Evolutionary conservation across 2,888 invertebrate species (phyloP).

Genomic region (Fissipunctia ypsillon): DNA sequence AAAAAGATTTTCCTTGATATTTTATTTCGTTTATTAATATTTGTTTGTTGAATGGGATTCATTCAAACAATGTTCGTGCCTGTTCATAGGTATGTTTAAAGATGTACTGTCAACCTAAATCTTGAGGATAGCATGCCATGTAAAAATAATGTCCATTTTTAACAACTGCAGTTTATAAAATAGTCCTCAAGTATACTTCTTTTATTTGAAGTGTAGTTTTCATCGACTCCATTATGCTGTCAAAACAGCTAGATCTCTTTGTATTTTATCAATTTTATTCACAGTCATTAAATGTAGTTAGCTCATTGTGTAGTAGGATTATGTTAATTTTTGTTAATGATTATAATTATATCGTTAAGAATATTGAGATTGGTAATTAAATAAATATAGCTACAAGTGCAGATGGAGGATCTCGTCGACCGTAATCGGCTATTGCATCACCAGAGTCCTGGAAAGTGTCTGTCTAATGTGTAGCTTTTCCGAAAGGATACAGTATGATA

Average conservation of each 20-base stretch:
- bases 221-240: slow-evolving; percentile 40
- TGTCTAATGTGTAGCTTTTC: background rate
- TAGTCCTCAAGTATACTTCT: background rate
- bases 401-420: background rate
- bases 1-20: slow-evolving; percentile 70
- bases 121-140: background rate
- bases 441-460: too few relatives aligned
- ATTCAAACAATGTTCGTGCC: slow-evolving; percentile 19
- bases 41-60: slow-evolving; percentile 39
- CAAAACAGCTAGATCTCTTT: slow-evolving; percentile 1
- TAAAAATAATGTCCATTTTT: background rate
- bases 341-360: slow-evolving; percentile 13
- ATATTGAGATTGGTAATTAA: background rate
- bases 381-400: background rate
- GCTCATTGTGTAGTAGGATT: slow-evolving; percentile 15
- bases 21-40: slow-evolving; percentile 74
- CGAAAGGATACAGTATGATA: too few relatives aligned
- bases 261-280: slow-evolving; percentile 31
- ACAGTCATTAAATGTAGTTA: slow-evolving; percentile 4
- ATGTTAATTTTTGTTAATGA: slow-evolving; percentile 26
- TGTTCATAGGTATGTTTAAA: background rate
- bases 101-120: background rate
- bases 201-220: slow-evolving; percentile 1
- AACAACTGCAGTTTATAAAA: too few relatives aligned
- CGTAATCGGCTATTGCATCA: background rate